Evolutionary conservation across 2,888 invertebrate species (phyloP).

Genomic region (Noctua janthe): DNA sequence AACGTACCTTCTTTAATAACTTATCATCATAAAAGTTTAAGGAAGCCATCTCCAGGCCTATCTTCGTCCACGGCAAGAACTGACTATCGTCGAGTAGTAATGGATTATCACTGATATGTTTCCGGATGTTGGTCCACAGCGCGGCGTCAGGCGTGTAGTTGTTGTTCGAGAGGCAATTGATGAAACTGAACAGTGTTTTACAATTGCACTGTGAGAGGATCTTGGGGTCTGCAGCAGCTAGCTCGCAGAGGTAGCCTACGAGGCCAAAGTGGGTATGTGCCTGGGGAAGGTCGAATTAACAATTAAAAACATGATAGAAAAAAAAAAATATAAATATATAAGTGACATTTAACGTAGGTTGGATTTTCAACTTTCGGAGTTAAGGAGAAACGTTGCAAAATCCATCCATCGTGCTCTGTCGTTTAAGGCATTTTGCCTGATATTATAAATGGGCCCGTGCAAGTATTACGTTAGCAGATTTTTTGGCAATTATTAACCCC

Average conservation of each 20-base stretch:
- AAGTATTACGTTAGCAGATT: no score
- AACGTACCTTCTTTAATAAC: slow-evolving; percentile 84
- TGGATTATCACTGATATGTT: slow-evolving; percentile 82
- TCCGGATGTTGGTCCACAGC: slow-evolving; percentile 87
- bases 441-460: no score
- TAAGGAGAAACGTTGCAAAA: not conserved
- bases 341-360: not conserved
- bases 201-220: slow-evolving; percentile 82
- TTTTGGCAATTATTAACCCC: no score
- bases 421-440: no score
- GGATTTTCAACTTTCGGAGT: not conserved
- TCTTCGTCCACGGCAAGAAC: slow-evolving; percentile 88
- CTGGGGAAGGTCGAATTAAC: slow-evolving; percentile 73
- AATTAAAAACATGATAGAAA: not conserved
- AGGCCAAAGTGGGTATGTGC: slow-evolving; percentile 90
- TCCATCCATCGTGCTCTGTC: not conserved
- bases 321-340: not conserved
- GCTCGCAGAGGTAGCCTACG: slow-evolving; percentile 90
- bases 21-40: slow-evolving; percentile 90
- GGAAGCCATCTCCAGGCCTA: slow-evolving; percentile 90
- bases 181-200: slow-evolving; percentile 85
- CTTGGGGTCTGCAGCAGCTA: slow-evolving; percentile 82
- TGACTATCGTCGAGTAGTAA: slow-evolving; percentile 79
- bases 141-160: slow-evolving; percentile 90
- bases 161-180: slow-evolving; percentile 90